Evolutionary conservation across 2,888 invertebrate species (phyloP).

Genomic region (Resseliella maxima): DNA sequence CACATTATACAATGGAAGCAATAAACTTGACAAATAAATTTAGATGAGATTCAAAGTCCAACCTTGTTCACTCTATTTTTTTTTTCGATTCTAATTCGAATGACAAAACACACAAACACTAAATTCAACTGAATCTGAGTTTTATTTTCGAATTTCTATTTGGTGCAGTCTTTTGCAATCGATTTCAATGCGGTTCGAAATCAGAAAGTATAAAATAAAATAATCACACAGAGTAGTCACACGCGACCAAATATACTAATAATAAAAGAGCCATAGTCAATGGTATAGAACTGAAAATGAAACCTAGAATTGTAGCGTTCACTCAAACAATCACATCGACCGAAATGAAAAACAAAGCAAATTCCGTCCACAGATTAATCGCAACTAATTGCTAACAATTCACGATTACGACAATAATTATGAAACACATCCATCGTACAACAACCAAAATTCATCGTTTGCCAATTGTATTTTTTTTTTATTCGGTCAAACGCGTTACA

Average conservation of each 20-base stretch:
- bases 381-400: constrained; percentile 29
- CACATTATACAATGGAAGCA: background rate
- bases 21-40: background rate
- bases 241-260: constrained; percentile 38
- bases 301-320: background rate
- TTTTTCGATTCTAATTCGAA: background rate
- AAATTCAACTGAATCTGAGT: background rate
- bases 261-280: background rate
- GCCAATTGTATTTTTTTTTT: background rate
- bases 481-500: background rate
- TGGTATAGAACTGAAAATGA: background rate
- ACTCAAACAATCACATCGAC: constrained; percentile 16
- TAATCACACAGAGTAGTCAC: constrained; percentile 5
- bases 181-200: background rate
- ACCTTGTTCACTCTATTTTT: too few species aligned
- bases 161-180: background rate
- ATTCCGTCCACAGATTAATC: constrained; percentile 11
- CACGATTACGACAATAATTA: constrained; percentile 31
- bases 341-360: background rate
- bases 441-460: too few species aligned
- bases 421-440: constrained; percentile 8
- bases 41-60: background rate
- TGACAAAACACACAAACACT: background rate
- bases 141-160: background rate
- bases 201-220: background rate